Evolutionary conservation across 2,888 invertebrate species (phyloP).

Genomic region (Microdon myrmicae): DNA sequence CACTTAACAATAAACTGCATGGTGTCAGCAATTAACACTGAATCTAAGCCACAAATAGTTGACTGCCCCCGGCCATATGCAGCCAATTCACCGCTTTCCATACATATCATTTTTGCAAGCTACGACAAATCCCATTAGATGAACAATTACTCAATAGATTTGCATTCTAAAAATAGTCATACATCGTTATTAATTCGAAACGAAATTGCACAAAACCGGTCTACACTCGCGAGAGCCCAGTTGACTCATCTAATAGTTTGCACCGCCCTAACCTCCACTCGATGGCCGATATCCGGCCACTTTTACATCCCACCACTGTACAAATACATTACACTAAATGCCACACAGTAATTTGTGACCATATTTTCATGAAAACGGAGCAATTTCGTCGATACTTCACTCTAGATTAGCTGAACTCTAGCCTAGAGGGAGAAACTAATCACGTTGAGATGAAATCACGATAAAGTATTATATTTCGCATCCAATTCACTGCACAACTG

Average conservation of each 20-base stretch:
- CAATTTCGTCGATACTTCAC: slow-evolving; percentile 40
- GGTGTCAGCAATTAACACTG: background rate
- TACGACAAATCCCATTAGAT: slow-evolving; percentile 13
- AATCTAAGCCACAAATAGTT: background rate
- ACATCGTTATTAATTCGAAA: slow-evolving; percentile 28
- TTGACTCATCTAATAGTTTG: no score
- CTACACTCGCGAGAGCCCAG: no score
- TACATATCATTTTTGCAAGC: slow-evolving; percentile 7
- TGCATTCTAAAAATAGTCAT: slow-evolving; percentile 39
- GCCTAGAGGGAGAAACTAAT: slow-evolving; percentile 18
- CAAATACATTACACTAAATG: no score
- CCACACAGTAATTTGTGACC: slow-evolving; percentile 35
- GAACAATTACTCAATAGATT: slow-evolving; percentile 27
- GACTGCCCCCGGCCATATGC: background rate
- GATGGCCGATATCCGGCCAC: no score
- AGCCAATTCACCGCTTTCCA: slow-evolving; percentile 21
- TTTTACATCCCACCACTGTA: no score
- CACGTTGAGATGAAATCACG: slow-evolving; percentile 20
- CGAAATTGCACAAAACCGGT: slow-evolving; percentile 1
- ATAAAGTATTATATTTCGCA: slow-evolving; percentile 49
- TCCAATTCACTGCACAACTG: slow-evolving; percentile 23
- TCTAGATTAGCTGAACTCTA: slow-evolving; percentile 42
- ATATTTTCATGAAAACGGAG: slow-evolving; percentile 37
- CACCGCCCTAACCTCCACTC: no score
- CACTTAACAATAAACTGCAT: no score